A percentile compares a stretch with the other conserved stretches of the same genome.
Evolutionary conservation across 2,113 vertebrate genomes (phyloP).

Genomic region (Upupa epops): DNA sequence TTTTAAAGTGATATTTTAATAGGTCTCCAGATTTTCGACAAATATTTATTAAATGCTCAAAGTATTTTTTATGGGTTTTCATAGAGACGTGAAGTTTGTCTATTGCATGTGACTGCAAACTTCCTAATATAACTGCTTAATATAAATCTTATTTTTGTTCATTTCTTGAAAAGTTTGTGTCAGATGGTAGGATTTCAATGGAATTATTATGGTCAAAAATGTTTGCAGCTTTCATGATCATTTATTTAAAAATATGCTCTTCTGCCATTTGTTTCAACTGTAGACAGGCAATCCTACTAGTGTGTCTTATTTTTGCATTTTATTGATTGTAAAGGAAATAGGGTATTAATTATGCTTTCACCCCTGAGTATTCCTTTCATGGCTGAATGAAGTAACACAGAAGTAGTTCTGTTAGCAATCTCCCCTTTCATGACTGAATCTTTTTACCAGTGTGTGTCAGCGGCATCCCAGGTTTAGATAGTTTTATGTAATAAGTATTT

Average conservation of each 20-base stretch:
- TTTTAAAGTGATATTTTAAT: not conserved
- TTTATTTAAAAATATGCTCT: not conserved
- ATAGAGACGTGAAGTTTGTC: not conserved
- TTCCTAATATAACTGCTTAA: not conserved
- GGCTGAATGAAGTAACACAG: not conserved
- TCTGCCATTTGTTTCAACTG: not conserved
- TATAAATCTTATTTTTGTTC: not conserved
- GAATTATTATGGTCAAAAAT: not conserved
- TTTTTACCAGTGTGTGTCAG: not conserved
- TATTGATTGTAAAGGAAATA: not conserved
- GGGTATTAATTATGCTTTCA: constrained; percentile 25
- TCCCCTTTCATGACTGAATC: not conserved
- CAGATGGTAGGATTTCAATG: not conserved
- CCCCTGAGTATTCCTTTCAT: not conserved
- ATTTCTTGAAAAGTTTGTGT: not conserved
- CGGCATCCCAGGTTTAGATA: not conserved
- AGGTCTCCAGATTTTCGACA: not conserved
- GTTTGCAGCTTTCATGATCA: not conserved
- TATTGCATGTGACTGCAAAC: not conserved
- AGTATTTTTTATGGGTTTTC: not conserved
- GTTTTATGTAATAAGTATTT: not conserved
- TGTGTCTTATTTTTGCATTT: not conserved
- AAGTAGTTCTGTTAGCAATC: not conserved
- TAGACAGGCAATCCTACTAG: not conserved
- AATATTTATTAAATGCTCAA: not conserved